Percentiles rank a stretch among this genome's conserved stretches.
phyloP scores from a whole-genome alignment of 2,888 invertebrate genomes.

The Orthosia gothica region DNA sequence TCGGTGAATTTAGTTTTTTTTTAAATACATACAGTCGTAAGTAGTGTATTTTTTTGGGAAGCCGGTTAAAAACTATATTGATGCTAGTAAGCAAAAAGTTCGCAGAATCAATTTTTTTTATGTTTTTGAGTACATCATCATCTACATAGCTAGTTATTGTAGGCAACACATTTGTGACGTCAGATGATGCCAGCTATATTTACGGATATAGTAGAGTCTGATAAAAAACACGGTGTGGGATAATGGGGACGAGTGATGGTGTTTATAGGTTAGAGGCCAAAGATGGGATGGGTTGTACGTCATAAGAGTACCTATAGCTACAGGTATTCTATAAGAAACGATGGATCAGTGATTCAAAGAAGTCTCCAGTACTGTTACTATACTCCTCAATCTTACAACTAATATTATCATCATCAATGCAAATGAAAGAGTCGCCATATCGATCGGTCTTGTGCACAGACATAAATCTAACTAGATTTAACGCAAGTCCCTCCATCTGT shows the following conservation, averaged over 20 bases:
- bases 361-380: neutral
- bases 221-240: conserved; percentile 15
- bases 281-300: conserved; percentile 17
- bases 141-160: conserved; percentile 11
- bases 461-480: too few species aligned
- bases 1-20: too few species aligned
- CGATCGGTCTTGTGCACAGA: too few species aligned
- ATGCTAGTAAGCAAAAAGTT: too few species aligned
- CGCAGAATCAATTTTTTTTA: too few species aligned
- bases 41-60: too few species aligned
- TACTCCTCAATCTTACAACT: neutral
- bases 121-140: neutral
- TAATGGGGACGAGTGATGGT: conserved; percentile 21
- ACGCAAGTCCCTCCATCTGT: too few species aligned
- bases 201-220: conserved; percentile 23
- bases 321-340: neutral
- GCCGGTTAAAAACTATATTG: too few species aligned
- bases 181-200: conserved; percentile 45
- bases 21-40: too few species aligned
- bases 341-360: neutral
- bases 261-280: conserved; percentile 40
- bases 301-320: neutral
- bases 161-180: conserved; percentile 42
- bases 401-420: too few species aligned
- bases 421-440: too few species aligned